Percentiles rank a stretch among this genome's conserved stretches.
These are phyloP conservation scores for Rynchops niger DNA, from an alignment of 2,113 vertebrate genomes.

Conservation along the genomic window DNA sequence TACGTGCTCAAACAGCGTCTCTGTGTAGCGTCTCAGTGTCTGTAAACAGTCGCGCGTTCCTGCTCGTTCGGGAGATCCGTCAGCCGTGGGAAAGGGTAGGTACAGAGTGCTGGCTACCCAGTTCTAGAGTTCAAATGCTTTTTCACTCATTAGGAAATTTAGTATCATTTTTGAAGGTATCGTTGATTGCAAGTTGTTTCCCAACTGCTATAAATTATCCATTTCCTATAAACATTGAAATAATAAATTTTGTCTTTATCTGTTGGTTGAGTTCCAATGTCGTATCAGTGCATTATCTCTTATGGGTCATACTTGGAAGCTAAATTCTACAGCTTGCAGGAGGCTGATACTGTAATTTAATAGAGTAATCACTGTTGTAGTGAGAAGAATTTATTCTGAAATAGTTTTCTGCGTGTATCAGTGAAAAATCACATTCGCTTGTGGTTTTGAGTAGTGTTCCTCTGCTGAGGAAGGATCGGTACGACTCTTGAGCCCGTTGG, in stretches of 20 bases:
- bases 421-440: neutral
- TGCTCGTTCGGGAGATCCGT: neutral
- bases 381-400: neutral
- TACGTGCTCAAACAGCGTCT: neutral
- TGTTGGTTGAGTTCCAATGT: neutral
- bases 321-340: neutral
- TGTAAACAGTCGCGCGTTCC: neutral
- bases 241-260: neutral
- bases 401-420: neutral
- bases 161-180: neutral
- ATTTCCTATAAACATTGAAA: neutral
- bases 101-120: neutral
- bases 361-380: neutral
- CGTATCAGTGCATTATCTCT: neutral
- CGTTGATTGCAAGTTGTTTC: neutral
- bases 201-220: neutral
- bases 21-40: neutral
- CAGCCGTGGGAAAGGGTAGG: neutral
- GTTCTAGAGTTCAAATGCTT: neutral
- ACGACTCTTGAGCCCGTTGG: fast-evolving
- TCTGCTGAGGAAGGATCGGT: neutral
- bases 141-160: neutral
- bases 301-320: neutral
- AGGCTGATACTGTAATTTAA: neutral
- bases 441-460: neutral